Base-by-base conservation (phyloP, 1,140 invertebrate species). In the Drosophila pachea region DNA sequence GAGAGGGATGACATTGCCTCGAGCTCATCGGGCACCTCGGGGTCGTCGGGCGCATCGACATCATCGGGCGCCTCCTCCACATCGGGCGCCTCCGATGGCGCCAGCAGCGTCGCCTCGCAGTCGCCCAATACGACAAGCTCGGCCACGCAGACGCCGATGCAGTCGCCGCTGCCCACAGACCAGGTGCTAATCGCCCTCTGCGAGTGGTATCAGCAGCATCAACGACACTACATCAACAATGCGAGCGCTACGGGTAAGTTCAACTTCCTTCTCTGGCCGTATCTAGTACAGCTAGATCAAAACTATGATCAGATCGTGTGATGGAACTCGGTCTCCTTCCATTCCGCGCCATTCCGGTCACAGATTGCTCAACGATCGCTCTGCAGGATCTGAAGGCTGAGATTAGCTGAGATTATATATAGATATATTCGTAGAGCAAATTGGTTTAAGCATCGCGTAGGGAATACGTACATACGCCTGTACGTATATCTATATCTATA, bases 111-210 rank as follows among this genome's bases (percentile, higher is more conserved):
- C 54, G 74, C 76, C 55, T 87, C 82, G 12, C 82, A 87, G 62
- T 84, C 88, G 11, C 86, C 84, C 6, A 89, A 86, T 64, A 89
- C 87, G 50, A 88, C 88, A 69, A 83, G 78, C 47, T 89, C 88
- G 71, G 88, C 88, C 55, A 89, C 88, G 61, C 88, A 89, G 76
- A 89, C 88, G 60, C 88, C 88, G 33, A 87, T 89, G 82, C 87
- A 87, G 68, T 89, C 87, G 73, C 87, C 87, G 12, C 50, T 82
- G 29, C 53, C 56, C 36, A 72, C 76, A 22, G 87, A 88, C 63
- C 74, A 88, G 56, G 71, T 89, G 50, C 67, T 89, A 33, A 76
- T 87, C 60, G 88, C 88, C 65, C 68, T 89, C 12, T 89, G 73
- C 50, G 88, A 89, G 45, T 88, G 74, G 58, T 69, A 86, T 38